Evolutionary conservation across 2,888 invertebrate genomes (phyloP), one percentile per base, ranked within the genome.

Genomic region (Pristionchus arcanus): DNA sequence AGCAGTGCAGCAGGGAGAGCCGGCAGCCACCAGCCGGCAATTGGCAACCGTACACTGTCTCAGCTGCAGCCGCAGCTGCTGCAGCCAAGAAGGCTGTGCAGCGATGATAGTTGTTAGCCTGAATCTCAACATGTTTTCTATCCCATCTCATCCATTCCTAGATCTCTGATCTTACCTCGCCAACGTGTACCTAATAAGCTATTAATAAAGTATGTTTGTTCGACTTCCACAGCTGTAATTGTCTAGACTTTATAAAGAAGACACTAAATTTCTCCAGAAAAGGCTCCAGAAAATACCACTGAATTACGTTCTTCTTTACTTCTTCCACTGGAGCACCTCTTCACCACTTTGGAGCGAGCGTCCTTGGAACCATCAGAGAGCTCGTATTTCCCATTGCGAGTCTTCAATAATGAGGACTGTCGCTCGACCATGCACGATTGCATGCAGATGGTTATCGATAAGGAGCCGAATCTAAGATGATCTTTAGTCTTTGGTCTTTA

Each of bases 1-100:
- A 93, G 71, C 92, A 92, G 71, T 93, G 90, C 74, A 74, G 74
- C 74, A 74, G 74, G 21, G 74, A 74, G 34, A 16, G 74, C 9
- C 74, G n/a, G 63, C 63, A 63, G 63, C n/a, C 63, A 5, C 7
- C 63, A n/a, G 63, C 63, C 25, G n/a, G 63, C 25, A 63, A n/a
- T 25, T 63, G 63, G 63, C 63, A 63, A n/a, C 63, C 74, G 4
- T 74, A 37, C 74, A 37, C 37, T 4, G 42, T 9, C 11, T 28
- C n/a, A 2, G 37, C 74, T 74, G 74, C 74, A 74, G 74, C 74
- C 37, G 74, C 74, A 37, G 74, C 74, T 37, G 74, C 74, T 37
- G 74, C 74, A 28, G 37, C 37, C 7, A 74, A 74, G 74, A 37
- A 28, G 31, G 68, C 31, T 13, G 68, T 25, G 37, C 74, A 74